These are phyloP conservation scores for Malurus splendens DNA, from an alignment of 2,797 vertebrate genomes.

Conservation along the genomic window DNA sequence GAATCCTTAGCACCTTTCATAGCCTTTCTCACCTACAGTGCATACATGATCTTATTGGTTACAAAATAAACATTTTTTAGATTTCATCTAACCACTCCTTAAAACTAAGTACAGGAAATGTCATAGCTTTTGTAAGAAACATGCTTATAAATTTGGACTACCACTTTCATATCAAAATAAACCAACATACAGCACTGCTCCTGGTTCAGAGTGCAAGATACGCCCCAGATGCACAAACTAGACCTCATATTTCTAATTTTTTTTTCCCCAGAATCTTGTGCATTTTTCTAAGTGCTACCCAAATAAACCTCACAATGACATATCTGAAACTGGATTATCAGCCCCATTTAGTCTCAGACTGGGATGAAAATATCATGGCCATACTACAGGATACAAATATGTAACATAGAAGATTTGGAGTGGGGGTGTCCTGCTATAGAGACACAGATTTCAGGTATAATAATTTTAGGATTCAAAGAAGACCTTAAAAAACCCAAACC, in stretches of 20 bases:
- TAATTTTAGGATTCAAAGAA: not conserved
- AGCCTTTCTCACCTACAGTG: not conserved
- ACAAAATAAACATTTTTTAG: not conserved
- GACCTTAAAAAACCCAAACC: not conserved
- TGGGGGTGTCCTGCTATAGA: not conserved
- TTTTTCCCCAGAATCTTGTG: not conserved
- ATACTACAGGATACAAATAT: not conserved
- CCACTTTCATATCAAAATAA: not conserved
- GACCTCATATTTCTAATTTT: not conserved
- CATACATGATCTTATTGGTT: not conserved
- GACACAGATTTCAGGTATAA: not conserved
- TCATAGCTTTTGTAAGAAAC: not conserved
- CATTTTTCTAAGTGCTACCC: not conserved
- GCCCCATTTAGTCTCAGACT: not conserved
- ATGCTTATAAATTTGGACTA: not conserved
- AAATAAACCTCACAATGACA: not conserved
- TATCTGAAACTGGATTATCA: not conserved
- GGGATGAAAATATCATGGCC: not conserved
- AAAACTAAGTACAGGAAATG: not conserved
- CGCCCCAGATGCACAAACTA: not conserved
- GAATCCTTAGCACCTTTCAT: not conserved
- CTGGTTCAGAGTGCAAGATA: not conserved
- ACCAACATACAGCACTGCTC: not conserved
- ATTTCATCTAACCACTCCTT: not conserved
- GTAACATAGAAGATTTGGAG: not conserved